These are phyloP conservation scores for Heliothis virescens DNA, from an alignment of 1,140 invertebrate genomes.

Conservation along the genomic window DNA sequence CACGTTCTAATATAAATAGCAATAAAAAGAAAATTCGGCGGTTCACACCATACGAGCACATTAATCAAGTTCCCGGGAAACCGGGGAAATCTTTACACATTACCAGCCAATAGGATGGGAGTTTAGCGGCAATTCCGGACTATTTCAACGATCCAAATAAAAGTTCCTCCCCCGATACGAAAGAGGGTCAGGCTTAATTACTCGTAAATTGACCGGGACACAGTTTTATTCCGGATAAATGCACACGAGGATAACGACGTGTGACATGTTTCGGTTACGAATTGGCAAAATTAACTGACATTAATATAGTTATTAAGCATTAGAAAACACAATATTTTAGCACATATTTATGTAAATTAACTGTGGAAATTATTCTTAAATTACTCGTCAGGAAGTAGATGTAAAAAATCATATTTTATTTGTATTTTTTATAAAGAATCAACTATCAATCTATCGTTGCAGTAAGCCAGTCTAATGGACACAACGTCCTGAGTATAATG, in stretches of 20 bases:
- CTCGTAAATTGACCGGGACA: slow-evolving; percentile 84
- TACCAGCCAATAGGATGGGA: slow-evolving; percentile 64
- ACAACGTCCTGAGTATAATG: slow-evolving; percentile 14
- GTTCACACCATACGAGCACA: slow-evolving; percentile 53
- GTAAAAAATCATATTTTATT: too few relatives aligned
- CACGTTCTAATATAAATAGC: slow-evolving; percentile 37
- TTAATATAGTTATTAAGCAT: not conserved
- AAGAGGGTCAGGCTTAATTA: slow-evolving; percentile 85
- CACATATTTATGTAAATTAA: too few relatives aligned
- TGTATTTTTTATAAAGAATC: too few relatives aligned
- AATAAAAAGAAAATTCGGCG: slow-evolving; percentile 44
- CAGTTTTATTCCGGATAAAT: slow-evolving; percentile 78
- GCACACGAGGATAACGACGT: slow-evolving; percentile 74
- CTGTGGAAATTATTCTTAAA: too few relatives aligned
- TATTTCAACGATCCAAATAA: slow-evolving; percentile 78
- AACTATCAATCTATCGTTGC: too few relatives aligned
- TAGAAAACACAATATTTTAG: too few relatives aligned
- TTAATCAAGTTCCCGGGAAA: slow-evolving; percentile 62
- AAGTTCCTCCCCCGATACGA: slow-evolving; percentile 78
- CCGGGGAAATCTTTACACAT: slow-evolving; percentile 64
- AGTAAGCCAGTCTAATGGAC: not conserved
- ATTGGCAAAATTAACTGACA: slow-evolving; percentile 6
- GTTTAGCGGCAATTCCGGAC: slow-evolving; percentile 72
- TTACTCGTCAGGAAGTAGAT: too few relatives aligned
- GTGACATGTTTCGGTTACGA: slow-evolving; percentile 61